phyloP scores from a whole-genome alignment of 1,140 invertebrate genomes.

The Cotesia typhae region DNA sequence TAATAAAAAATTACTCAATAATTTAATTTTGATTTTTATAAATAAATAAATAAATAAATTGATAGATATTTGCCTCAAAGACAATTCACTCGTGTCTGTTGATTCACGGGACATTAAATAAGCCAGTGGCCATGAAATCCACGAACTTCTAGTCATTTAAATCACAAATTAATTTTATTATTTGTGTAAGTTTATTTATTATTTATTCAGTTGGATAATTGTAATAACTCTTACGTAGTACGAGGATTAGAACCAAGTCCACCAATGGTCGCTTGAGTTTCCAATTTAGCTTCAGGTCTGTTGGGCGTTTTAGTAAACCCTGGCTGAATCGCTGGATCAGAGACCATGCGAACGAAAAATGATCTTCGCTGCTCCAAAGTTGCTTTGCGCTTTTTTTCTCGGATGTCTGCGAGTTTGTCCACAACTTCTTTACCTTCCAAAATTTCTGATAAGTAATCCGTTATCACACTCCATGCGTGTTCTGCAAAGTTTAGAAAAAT shows the following conservation, averaged over 20 bases:
- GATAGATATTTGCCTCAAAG: conserved; percentile 76
- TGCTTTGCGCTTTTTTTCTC: conserved; percentile 74
- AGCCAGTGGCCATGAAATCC: conserved; percentile 90
- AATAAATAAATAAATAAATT: not conserved
- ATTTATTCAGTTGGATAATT: not conserved
- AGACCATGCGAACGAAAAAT: conserved; percentile 96
- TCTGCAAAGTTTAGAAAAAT: conserved; percentile 60
- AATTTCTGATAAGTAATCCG: conserved; percentile 83
- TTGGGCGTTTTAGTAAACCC: conserved; percentile 64
- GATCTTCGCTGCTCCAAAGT: conserved; percentile 89
- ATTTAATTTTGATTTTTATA: not conserved
- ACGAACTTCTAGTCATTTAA: conserved; percentile 69
- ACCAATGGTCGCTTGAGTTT: conserved; percentile 59
- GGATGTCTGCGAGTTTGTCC: conserved; percentile 74
- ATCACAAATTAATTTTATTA: conserved; percentile 9
- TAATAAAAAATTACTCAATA: not conserved
- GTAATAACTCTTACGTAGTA: conserved; percentile 44
- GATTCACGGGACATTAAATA: conserved; percentile 82
- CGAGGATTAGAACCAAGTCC: conserved; percentile 50
- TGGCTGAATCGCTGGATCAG: conserved; percentile 87
- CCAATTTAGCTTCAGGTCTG: conserved; percentile 56
- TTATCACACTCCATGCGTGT: conserved; percentile 90
- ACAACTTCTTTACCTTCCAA: conserved; percentile 75
- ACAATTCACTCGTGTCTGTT: conserved; percentile 74
- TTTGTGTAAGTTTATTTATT: conserved; percentile 11